These are phyloP conservation scores for Rhabdomys pumilio DNA, from an alignment of 2,797 vertebrate genomes.

Conservation along the genomic window DNA sequence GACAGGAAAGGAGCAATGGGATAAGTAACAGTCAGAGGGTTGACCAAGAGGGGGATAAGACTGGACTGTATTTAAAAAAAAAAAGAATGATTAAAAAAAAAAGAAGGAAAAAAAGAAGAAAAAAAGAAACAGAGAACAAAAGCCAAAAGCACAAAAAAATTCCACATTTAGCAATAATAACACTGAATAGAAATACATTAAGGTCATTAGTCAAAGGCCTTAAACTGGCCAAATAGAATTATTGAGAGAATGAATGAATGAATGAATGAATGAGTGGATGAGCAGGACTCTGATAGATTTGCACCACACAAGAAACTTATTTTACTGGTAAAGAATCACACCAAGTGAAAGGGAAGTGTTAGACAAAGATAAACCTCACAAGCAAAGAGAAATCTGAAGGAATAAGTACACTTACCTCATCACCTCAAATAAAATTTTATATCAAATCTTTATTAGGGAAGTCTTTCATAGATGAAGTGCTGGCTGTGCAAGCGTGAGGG, in stretches of 20 bases:
- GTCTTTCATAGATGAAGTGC: background rate
- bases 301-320: background rate
- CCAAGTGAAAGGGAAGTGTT: background rate
- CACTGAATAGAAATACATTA: background rate
- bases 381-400: background rate
- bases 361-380: background rate
- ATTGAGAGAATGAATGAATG: background rate
- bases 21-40: background rate
- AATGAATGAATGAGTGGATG: background rate
- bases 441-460: background rate
- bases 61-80: background rate
- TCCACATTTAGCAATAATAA: background rate
- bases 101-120: too few relatives aligned
- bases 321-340: background rate
- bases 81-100: too few relatives aligned
- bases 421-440: background rate
- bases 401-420: background rate
- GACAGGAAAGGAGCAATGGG: background rate
- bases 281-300: background rate
- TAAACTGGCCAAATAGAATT: background rate
- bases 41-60: too few relatives aligned
- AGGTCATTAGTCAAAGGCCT: background rate
- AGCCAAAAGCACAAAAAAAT: background rate
- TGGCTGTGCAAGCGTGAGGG: background rate
- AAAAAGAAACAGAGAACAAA: background rate